Evolutionary conservation across 2,797 vertebrate species (phyloP), one percentile per base, ranked within the genome.

Genomic region (Danio tinwini): DNA sequence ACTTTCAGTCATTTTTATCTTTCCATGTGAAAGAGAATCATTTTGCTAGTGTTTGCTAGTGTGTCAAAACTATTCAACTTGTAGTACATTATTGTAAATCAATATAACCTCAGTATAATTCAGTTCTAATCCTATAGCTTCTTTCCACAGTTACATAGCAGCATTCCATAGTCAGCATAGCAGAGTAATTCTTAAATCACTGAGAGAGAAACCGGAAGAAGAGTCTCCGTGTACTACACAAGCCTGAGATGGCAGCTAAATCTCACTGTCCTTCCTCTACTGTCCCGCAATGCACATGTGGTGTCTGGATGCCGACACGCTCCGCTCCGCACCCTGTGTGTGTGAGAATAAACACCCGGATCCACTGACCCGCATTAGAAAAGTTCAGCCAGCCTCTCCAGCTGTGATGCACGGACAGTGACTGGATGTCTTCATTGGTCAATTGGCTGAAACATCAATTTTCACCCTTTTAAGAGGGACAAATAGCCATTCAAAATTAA

Each of bases 401-500:
- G 76, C 61, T 45, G 39, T 29, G 74, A 56, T 12, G 16, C 70
- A 76, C 29, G 45, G 63, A 49, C 76, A 78, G 76, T 79, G 76
- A 73, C 62, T 61, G 72, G 55, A 74, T 80, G 72, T 81, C 79
- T 81, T 85, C 75, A 73, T 76, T 70, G 82, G 85, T 85, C 85
- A 89, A 88, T 89, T 88, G 87, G 73, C 87, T 83, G 87, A 88
- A 89, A 89, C 86, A 89, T 88, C 85, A 82, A 89, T 89, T 88
- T 88, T 84, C 87, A 81, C 87, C 81, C 85, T 83, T 84, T 83
- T 83, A 86, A 86, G 79, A 85, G 81, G 76, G 81, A 79, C 76
- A 81, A 86, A 85, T 84, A 88, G 80, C 83, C 81, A 49, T 87
- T 86, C 49, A 85, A 87, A 87, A 84, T 83, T 83, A 82, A 85